Percentiles rank a stretch among this genome's conserved stretches.
Evolutionary conservation across 2,113 vertebrate species (phyloP).

Genomic region (Pomatorhinus ruficollis): DNA sequence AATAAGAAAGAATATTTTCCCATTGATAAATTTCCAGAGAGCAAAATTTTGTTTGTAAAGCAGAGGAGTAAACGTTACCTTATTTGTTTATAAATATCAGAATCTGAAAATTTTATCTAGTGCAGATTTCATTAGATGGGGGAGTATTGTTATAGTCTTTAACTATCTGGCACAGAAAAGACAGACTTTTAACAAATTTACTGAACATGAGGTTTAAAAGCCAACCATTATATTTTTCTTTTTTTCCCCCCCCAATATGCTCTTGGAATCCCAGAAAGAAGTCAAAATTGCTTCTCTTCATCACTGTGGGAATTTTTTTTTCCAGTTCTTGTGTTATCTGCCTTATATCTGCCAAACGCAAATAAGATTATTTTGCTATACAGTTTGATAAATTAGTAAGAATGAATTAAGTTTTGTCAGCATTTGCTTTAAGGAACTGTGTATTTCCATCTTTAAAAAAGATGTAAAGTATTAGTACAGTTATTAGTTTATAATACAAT

Average conservation of each 20-base stretch:
- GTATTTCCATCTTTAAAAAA: neutral
- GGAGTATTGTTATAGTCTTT: neutral
- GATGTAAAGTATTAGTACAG: neutral
- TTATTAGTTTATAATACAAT: neutral
- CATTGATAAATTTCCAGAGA: neutral
- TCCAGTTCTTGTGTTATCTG: neutral
- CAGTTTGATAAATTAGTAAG: neutral
- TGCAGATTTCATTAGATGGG: neutral
- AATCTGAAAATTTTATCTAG: neutral
- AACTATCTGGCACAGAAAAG: neutral
- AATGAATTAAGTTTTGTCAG: neutral
- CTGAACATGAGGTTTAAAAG: neutral
- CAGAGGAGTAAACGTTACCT: neutral
- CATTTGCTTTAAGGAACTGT: neutral
- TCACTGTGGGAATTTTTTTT: neutral
- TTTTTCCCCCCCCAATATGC: rapidly evolving
- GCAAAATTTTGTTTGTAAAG: neutral
- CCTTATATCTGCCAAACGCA: neutral
- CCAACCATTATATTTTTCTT: neutral
- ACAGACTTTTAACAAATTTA: neutral
- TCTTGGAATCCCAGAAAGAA: neutral
- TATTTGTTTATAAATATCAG: neutral
- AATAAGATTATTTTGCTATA: neutral
- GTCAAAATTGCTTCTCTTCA: neutral
- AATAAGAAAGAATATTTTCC: neutral